A percentile compares a stretch with the other conserved stretches of the same genome.
Conservation (phyloP, 2,888 invertebrate genomes). For the Dasypolia templi region DNA sequence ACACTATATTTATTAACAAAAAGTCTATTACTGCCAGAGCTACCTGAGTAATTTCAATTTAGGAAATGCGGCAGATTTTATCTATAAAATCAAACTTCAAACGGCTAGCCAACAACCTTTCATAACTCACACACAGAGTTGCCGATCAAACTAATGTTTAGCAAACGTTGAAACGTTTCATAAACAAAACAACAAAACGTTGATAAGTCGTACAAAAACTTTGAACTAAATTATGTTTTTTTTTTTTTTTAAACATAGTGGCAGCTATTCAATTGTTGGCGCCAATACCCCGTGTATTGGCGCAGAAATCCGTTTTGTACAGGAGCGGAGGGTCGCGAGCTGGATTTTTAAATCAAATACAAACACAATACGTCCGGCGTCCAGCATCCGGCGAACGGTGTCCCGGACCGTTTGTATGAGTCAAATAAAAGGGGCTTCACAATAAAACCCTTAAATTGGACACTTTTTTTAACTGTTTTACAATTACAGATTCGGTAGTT, state of each 20-base stretch:
- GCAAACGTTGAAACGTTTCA: too few relatives aligned
- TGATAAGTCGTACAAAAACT: neutral
- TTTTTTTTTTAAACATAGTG: too few relatives aligned
- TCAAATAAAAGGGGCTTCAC: constrained; percentile 8
- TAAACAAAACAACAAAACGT: too few relatives aligned
- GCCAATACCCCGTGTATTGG: too few relatives aligned
- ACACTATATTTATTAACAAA: neutral
- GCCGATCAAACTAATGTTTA: neutral
- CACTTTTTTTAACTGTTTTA: neutral
- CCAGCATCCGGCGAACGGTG: neutral
- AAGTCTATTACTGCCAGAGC: neutral
- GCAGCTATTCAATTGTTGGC: constrained; percentile 8
- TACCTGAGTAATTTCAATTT: neutral
- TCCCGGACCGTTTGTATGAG: neutral
- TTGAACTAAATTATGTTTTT: neutral
- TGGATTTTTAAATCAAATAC: constrained; percentile 41
- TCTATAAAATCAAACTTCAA: neutral
- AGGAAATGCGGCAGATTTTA: neutral
- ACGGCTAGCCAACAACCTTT: neutral
- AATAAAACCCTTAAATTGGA: constrained; percentile 35
- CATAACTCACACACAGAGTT: neutral
- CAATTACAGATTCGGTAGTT: neutral
- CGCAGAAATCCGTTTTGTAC: neutral
- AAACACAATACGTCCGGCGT: constrained; percentile 13
- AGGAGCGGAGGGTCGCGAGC: neutral